Conservation (phyloP, 1,140 invertebrate genomes). For the Harpegnathos saltator region DNA sequence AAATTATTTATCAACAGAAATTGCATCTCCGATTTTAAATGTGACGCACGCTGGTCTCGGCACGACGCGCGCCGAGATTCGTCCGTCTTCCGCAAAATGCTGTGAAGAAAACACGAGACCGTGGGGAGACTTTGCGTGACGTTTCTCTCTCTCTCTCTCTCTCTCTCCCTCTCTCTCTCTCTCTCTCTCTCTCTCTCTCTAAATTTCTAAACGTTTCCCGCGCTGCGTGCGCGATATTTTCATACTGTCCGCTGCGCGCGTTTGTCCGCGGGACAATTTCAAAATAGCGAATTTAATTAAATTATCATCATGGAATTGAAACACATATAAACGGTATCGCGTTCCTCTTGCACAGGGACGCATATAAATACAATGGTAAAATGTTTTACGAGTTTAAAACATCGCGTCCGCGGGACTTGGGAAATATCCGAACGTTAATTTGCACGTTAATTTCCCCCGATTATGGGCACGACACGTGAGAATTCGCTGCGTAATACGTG, state of each 20-base stretch:
- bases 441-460: conserved; percentile 19
- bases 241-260: not conserved
- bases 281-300: conserved; percentile 15
- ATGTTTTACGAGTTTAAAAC: conserved; percentile 7
- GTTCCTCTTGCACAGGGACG: not conserved
- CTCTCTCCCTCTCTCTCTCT: too few relatives aligned
- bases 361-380: not conserved
- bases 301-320: not conserved
- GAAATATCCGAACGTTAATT: not conserved
- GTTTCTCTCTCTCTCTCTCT: too few relatives aligned
- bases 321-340: conserved; percentile 17
- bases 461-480: not conserved
- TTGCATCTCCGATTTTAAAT: not conserved
- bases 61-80: not conserved
- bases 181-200: too few relatives aligned
- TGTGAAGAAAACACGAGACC: not conserved
- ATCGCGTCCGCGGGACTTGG: not conserved
- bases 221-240: not conserved
- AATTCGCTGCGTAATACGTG: not conserved
- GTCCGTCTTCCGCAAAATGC: not conserved
- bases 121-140: too few relatives aligned
- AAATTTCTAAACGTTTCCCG: not conserved
- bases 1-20: conserved; percentile 16
- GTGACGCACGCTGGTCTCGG: too few relatives aligned
- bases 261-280: not conserved